Evolutionary conservation across 2,888 invertebrate species (phyloP).

Genomic region (Aleiodes alternator): DNA sequence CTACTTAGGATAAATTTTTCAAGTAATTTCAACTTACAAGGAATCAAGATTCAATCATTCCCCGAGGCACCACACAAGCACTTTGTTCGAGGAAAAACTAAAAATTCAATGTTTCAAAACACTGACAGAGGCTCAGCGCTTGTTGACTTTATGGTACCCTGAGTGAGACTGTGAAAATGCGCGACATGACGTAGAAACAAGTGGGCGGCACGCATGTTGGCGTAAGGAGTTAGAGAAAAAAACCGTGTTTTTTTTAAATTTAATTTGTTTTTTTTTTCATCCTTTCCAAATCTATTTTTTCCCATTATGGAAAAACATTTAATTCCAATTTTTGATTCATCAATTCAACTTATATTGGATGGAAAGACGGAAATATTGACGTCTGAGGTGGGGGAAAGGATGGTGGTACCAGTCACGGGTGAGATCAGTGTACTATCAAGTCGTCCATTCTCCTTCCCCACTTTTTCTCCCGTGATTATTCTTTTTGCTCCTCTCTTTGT

Average conservation of each 20-base stretch:
- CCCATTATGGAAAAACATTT: too few species aligned
- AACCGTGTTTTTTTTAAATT: too few species aligned
- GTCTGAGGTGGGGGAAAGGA: slow-evolving; percentile 57
- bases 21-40: neutral
- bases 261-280: too few species aligned
- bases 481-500: neutral
- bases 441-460: slow-evolving; percentile 33
- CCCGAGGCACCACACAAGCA: slow-evolving; percentile 12
- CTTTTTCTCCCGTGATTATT: slow-evolving; percentile 8
- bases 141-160: slow-evolving; percentile 5
- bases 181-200: neutral
- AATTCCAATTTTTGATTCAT: too few species aligned
- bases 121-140: neutral
- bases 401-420: slow-evolving; percentile 74
- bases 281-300: too few species aligned
- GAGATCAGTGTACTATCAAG: slow-evolving; percentile 53
- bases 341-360: neutral
- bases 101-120: neutral
- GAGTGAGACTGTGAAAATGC: slow-evolving; percentile 25
- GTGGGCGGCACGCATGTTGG: neutral
- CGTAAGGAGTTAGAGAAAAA: too few species aligned
- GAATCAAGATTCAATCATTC: neutral
- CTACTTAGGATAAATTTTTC: neutral
- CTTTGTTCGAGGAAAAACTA: neutral
- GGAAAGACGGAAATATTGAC: slow-evolving; percentile 52